Conservation (phyloP, 2,888 invertebrate genomes). For the Lycophotia porphyrea region DNA sequence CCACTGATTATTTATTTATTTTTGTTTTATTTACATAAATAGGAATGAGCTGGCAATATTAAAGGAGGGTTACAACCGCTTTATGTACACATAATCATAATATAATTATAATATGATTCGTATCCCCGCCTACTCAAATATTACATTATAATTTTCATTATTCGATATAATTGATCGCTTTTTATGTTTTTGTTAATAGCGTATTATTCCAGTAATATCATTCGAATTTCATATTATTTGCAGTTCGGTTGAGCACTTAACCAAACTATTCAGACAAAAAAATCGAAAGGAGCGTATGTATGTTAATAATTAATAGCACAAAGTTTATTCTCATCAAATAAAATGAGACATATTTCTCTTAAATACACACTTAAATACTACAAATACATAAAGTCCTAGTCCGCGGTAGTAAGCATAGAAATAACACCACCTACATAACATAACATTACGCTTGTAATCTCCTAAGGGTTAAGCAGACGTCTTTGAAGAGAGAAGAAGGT, state of each 20-base stretch:
- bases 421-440: not conserved
- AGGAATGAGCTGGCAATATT: not conserved
- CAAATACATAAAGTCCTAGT: not conserved
- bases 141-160: not conserved
- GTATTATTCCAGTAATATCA: not conserved
- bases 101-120: not conserved
- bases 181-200: not conserved
- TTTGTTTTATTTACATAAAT: constrained; percentile 6
- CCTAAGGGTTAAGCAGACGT: too few relatives aligned
- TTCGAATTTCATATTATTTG: not conserved
- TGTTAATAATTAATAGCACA: not conserved
- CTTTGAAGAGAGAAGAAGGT: too few relatives aligned
- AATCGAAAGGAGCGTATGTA: not conserved
- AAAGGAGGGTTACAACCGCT: not conserved
- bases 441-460: too few relatives aligned
- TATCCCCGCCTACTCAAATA: not conserved
- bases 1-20: not conserved
- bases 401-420: not conserved
- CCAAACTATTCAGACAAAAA: not conserved
- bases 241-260: not conserved
- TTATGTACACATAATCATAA: not conserved
- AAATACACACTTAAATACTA: not conserved
- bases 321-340: not conserved
- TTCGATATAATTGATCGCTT: not conserved
- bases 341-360: not conserved